Base-by-base conservation (phyloP, 2,888 invertebrate species). In the Phengaris arion region DNA sequence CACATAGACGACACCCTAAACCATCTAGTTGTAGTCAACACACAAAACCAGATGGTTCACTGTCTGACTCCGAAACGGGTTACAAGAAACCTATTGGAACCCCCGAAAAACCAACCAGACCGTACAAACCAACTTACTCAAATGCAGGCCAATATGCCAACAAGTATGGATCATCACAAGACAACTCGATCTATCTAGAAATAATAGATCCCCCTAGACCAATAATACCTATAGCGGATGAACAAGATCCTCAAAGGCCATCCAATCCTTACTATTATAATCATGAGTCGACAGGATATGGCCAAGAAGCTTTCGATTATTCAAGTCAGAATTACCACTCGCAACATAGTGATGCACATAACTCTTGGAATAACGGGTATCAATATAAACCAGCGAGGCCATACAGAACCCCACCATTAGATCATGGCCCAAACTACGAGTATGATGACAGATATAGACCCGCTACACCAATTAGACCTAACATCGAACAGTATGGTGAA, bases 181-280 rank as follows among this genome's bases (percentile, higher is more conserved):
- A 92, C 70, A 89, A 92, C 79, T 86, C 88, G 0, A 85, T 92
- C 57, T 85, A 91, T 69, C 83, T 92, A 0, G 88, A 91, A 84
- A 93, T 93, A 45, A 81, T 85, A 64, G 93, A 93, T 76, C 93
- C 92, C 6, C 91, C 91, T 1, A 85, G 88, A 76, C 89, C 89
- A 6, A 89, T 88, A 55, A 87, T 82, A 75, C 88, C 88, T 12
- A 86, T 84, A 57, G 84, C 82, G 55, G 83, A 83, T 57, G 81
- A 84, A 74, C 90, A 85, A 77, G 85, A 84, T 13, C 68, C 51
- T 35, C 73, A 72, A 52, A 69, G 54, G 4, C 69, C 74, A 9
- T 74, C 77, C 15, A 74, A 74, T 64, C 69, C 69, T 64, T 77
- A 76, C 45, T 74, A 77, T 70, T 70, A 75, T 70, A 69, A 51